Conservation (phyloP, 2,113 vertebrate genomes). For the Natator depressus region DNA sequence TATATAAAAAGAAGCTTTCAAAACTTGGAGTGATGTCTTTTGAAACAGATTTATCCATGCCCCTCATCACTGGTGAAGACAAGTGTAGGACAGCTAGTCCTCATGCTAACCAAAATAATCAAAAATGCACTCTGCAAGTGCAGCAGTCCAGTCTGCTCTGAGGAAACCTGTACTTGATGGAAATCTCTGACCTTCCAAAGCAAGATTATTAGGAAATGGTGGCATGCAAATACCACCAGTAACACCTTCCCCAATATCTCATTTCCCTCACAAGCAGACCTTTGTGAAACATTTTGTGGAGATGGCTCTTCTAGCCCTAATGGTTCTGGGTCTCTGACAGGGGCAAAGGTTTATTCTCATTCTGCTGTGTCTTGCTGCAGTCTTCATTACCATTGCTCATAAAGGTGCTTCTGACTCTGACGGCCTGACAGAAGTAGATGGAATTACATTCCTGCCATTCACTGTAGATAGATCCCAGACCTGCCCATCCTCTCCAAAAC, state of each 20-base stretch:
- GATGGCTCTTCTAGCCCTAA: neutral
- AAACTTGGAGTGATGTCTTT: neutral
- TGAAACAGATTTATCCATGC: neutral
- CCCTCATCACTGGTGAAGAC: neutral
- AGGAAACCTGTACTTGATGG: neutral
- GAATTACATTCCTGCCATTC: neutral
- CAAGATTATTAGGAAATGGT: neutral
- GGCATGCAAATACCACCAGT: neutral
- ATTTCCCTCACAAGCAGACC: neutral
- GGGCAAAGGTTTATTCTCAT: neutral
- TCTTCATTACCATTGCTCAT: neutral
- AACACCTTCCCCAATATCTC: neutral
- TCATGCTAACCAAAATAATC: neutral
- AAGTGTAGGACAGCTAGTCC: neutral
- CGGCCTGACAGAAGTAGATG: neutral
- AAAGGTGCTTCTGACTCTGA: neutral
- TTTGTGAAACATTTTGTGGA: neutral
- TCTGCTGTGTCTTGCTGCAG: neutral
- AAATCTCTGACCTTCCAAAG: slow-evolving; percentile 4
- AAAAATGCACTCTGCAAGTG: neutral
- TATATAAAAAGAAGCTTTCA: neutral
- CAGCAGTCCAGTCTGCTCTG: neutral
- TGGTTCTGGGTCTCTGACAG: neutral
- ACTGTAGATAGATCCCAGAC: neutral
- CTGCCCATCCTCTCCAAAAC: neutral